phyloP scores from a whole-genome alignment of 1,140 invertebrate species.

The Marisa cornuarietis region DNA sequence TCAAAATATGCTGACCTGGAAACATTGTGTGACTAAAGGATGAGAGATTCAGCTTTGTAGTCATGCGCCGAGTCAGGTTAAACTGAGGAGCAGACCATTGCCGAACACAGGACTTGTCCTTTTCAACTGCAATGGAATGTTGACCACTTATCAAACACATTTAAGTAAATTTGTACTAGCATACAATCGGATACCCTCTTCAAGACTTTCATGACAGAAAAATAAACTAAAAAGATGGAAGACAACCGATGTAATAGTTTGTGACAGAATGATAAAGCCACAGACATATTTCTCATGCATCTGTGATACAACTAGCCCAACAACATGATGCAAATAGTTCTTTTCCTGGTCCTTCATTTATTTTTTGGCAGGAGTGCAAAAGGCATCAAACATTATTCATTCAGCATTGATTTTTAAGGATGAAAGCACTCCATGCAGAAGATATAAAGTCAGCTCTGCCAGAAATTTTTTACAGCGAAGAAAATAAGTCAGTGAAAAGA shows the following conservation, averaged over 20 bases:
- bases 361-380: too few species aligned
- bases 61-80: constrained; percentile 75
- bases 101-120: constrained; percentile 57
- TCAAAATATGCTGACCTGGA: constrained; percentile 68
- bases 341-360: too few species aligned
- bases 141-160: neutral
- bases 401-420: too few species aligned
- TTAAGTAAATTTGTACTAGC: neutral
- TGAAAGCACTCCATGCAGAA: too few species aligned
- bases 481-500: too few species aligned
- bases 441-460: too few species aligned
- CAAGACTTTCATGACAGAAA: neutral
- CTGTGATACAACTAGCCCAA: too few species aligned
- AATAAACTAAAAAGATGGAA: neutral
- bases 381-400: too few species aligned
- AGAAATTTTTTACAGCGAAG: too few species aligned
- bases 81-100: constrained; percentile 72
- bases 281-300: too few species aligned
- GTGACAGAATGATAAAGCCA: too few species aligned
- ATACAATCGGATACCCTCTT: neutral
- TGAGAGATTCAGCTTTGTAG: constrained; percentile 65
- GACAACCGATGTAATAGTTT: neutral
- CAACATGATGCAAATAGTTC: too few species aligned
- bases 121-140: constrained; percentile 34
- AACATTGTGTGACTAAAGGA: constrained; percentile 72